A percentile compares a stretch with the other conserved stretches of the same genome.
phyloP scores from a whole-genome alignment of 2,113 vertebrate species.

The Phaetusa simplex region DNA sequence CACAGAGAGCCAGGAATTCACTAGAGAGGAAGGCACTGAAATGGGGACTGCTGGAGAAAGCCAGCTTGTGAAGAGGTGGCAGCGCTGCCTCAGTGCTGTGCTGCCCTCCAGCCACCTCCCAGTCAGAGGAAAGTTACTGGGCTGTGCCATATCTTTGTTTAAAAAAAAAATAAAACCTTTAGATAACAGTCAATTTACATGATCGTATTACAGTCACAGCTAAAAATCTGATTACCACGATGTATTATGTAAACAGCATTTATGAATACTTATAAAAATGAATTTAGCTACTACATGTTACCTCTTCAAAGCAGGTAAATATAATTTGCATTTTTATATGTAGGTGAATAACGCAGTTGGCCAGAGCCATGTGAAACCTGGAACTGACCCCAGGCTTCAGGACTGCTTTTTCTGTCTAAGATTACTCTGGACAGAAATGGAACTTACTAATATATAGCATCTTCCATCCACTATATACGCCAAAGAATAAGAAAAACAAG shows the following conservation, averaged over 20 bases:
- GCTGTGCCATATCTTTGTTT: not conserved
- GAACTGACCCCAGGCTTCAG: not conserved
- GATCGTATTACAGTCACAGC: not conserved
- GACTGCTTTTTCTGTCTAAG: not conserved
- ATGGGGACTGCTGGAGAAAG: not conserved
- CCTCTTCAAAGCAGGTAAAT: not conserved
- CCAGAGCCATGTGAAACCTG: not conserved
- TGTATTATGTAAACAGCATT: slow-evolving; percentile 8
- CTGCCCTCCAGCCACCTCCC: not conserved
- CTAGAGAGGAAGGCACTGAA: not conserved
- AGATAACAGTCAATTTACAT: not conserved
- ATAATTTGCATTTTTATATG: not conserved
- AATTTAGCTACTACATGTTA: not conserved
- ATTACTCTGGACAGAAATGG: not conserved
- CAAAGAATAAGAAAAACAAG: not conserved
- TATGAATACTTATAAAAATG: not conserved
- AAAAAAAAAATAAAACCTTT: not conserved
- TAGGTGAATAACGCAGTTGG: not conserved
- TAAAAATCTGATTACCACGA: not conserved
- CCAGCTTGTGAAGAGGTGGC: not conserved
- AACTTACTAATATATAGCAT: not conserved
- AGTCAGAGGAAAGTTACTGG: not conserved
- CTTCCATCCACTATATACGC: not conserved
- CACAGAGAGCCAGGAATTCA: not conserved
- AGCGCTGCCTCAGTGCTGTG: not conserved